These are phyloP conservation scores for Neofelis nebulosa DNA, from an alignment of 2,113 vertebrate genomes.

Conservation along the genomic window DNA sequence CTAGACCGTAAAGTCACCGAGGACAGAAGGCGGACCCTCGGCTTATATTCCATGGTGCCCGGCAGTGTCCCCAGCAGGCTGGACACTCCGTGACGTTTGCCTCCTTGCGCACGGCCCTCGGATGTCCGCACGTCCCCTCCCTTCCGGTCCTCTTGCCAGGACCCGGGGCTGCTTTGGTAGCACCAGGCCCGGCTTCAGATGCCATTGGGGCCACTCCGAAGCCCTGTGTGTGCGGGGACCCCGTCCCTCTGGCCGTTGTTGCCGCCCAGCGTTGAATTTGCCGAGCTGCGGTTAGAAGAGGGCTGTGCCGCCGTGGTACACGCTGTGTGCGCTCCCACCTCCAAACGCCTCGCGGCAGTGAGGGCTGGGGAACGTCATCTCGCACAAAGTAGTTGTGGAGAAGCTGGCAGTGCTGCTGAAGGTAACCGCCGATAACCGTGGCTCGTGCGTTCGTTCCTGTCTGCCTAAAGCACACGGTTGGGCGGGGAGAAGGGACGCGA, in stretches of 20 bases:
- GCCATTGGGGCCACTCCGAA: neutral
- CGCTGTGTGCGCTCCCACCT: neutral
- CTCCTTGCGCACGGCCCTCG: neutral
- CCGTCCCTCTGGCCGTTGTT: neutral
- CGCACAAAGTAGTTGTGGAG: neutral
- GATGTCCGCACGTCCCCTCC: neutral
- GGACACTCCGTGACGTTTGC: neutral
- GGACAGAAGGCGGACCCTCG: neutral
- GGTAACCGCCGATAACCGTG: neutral
- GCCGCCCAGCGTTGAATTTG: neutral
- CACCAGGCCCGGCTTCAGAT: neutral
- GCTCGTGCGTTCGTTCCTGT: rapidly evolving
- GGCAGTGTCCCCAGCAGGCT: neutral
- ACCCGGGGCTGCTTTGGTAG: neutral
- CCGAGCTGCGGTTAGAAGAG: rapidly evolving
- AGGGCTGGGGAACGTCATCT: neutral
- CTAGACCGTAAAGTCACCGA: neutral
- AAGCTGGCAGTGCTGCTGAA: neutral
- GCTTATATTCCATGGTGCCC: neutral
- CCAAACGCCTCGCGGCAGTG: neutral
- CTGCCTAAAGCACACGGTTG: neutral
- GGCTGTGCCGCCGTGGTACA: neutral
- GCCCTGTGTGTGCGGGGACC: neutral
- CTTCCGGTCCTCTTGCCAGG: neutral
- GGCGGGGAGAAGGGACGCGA: neutral